Evolutionary conservation across 2,113 vertebrate genomes (phyloP).

Genomic region (Eclectus roratus): DNA sequence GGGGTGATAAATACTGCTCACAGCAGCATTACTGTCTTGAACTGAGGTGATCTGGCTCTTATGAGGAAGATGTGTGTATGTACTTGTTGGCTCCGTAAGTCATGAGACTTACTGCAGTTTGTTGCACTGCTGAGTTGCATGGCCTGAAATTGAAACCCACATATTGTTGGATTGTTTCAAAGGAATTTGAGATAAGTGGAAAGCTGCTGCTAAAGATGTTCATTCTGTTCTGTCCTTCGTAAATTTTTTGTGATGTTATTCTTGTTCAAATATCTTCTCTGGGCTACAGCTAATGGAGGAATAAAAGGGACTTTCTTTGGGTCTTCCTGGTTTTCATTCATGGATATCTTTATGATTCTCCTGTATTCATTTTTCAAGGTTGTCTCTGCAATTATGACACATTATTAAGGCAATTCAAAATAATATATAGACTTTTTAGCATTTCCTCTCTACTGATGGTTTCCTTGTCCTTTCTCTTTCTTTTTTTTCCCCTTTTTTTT

Average conservation of each 20-base stretch:
- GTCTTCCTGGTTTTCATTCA: slow-evolving; percentile 65
- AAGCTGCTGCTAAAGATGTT: slow-evolving; percentile 14
- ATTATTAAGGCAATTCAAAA: slow-evolving; percentile 74
- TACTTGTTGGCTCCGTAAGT: not conserved
- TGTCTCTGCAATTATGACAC: slow-evolving; percentile 69
- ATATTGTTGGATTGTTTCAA: not conserved
- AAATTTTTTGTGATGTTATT: slow-evolving; percentile 39
- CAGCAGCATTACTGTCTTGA: not conserved
- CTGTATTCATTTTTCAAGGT: slow-evolving; percentile 71
- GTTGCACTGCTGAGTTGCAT: not conserved
- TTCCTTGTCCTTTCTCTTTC: slow-evolving; percentile 66
- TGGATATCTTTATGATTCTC: slow-evolving; percentile 66
- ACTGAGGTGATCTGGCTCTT: not conserved
- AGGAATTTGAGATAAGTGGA: not conserved
- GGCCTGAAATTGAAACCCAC: not conserved
- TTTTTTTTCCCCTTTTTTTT: not conserved
- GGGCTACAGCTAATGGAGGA: slow-evolving; percentile 48
- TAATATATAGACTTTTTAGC: slow-evolving; percentile 75
- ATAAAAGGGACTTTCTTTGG: slow-evolving; percentile 24
- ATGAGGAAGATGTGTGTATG: not conserved
- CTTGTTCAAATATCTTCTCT: slow-evolving; percentile 32
- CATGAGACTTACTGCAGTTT: not conserved
- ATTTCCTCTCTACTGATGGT: slow-evolving; percentile 70
- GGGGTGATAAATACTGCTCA: not conserved
- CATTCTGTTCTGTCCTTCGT: not conserved